Percentiles rank a stretch among this genome's conserved stretches.
Evolutionary conservation across 2,797 vertebrate genomes (phyloP).

Genomic region (Oophaga sylvatica): DNA sequence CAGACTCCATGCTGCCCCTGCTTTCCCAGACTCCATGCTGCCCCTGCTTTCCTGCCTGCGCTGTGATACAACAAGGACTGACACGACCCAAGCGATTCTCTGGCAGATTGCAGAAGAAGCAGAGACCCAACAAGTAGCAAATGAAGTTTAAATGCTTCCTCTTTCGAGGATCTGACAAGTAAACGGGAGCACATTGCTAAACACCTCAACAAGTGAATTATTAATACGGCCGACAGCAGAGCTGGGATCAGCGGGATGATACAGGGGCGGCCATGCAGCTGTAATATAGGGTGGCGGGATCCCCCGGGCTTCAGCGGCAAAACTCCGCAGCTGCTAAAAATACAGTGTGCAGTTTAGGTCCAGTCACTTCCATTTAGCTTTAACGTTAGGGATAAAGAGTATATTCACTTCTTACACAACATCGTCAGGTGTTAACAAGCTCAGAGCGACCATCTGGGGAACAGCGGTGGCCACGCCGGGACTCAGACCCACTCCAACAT

Average conservation of each 20-base stretch:
- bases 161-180: constrained; percentile 69
- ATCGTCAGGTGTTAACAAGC: neutral
- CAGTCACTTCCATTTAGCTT: constrained; percentile 18
- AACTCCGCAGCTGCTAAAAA: constrained; percentile 69
- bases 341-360: constrained; percentile 62
- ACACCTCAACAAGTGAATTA: constrained; percentile 73
- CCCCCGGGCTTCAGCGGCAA: constrained; percentile 68
- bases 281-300: constrained; percentile 70
- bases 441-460: neutral
- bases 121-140: constrained; percentile 56
- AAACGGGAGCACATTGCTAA: constrained; percentile 65
- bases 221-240: constrained; percentile 71
- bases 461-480: neutral
- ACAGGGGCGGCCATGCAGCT: constrained; percentile 64
- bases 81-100: neutral
- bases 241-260: constrained; percentile 52
- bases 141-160: constrained; percentile 71
- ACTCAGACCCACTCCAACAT: too few relatives aligned
- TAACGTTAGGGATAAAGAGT: neutral
- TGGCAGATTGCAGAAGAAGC: neutral
- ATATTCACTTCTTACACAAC: constrained; percentile 10
- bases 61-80: neutral
- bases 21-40: neutral
- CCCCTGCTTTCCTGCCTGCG: neutral
- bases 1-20: neutral